These are phyloP conservation scores for Xenopus borealis DNA, from an alignment of 2,113 vertebrate genomes.

Conservation along the genomic window DNA sequence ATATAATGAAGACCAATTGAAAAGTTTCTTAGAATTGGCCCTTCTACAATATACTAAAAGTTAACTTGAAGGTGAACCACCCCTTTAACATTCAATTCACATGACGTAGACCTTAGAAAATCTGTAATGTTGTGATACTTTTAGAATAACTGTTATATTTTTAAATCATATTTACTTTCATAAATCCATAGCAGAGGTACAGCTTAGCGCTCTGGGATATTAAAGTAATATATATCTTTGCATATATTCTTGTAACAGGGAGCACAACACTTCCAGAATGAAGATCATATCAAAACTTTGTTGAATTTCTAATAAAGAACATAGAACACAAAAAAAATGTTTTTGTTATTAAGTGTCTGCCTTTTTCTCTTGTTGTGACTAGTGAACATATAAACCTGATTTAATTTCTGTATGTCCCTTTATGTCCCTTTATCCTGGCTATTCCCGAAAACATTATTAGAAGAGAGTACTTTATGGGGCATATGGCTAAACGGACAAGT, in stretches of 20 bases:
- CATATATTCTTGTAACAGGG: conserved; percentile 37
- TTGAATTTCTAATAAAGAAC: conserved; percentile 26
- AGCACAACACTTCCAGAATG: conserved; percentile 4
- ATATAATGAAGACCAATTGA: too few relatives aligned
- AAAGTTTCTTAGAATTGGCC: too few relatives aligned
- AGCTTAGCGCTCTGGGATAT: background rate
- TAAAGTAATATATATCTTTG: conserved; percentile 10
- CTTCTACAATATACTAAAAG: too few relatives aligned
- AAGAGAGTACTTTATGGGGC: too few relatives aligned
- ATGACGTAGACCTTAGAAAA: too few relatives aligned
- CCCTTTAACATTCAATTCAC: too few relatives aligned
- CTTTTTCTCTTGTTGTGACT: conserved; percentile 7
- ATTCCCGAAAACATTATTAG: too few relatives aligned
- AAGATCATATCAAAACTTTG: conserved; percentile 19
- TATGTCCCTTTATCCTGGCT: background rate
- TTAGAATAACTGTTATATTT: background rate
- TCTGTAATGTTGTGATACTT: too few relatives aligned
- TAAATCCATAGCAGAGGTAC: background rate
- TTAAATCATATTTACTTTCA: conserved; percentile 4
- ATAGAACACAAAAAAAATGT: conserved; percentile 3
- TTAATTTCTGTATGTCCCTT: conserved; percentile 2
- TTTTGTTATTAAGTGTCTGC: background rate
- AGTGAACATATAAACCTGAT: background rate
- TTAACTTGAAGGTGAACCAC: too few relatives aligned
- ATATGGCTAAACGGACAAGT: too few relatives aligned